A percentile compares a stretch with the other conserved stretches of the same genome.
These are phyloP conservation scores for Gastrophysa polygoni DNA, from an alignment of 2,888 invertebrate species.

Conservation along the genomic window DNA sequence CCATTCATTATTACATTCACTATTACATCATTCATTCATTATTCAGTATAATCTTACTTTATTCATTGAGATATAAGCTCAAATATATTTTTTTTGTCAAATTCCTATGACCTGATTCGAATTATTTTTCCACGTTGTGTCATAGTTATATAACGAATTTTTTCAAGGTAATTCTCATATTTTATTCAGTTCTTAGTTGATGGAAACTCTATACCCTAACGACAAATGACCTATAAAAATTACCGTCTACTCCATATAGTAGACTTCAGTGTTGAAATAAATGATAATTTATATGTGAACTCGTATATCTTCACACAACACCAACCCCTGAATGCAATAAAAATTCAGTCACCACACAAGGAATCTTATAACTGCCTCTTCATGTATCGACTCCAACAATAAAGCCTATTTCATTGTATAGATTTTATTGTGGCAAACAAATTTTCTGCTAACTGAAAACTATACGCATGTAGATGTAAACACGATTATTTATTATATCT, in stretches of 20 bases:
- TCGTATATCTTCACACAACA: neutral
- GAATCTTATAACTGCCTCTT: conserved; percentile 8
- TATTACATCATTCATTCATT: no score
- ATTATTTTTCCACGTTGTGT: no score
- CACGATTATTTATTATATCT: conserved; percentile 35
- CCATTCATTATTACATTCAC: no score
- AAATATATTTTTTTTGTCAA: no score
- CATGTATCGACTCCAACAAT: conserved; percentile 5
- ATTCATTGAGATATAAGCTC: no score
- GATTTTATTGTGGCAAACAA: conserved; percentile 33
- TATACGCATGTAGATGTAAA: conserved; percentile 33
- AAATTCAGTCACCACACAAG: neutral
- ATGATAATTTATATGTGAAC: neutral
- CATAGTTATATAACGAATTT: no score
- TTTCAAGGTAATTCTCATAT: no score
- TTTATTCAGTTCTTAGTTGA: neutral
- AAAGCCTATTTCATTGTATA: conserved; percentile 24
- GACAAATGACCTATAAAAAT: neutral
- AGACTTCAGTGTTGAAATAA: neutral
- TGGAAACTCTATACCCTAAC: neutral
- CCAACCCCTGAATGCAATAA: conserved; percentile 2
- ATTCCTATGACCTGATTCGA: no score
- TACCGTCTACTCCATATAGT: neutral
- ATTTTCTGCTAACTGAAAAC: conserved; percentile 44
- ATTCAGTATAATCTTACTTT: no score